Base-by-base conservation (phyloP, 2,888 invertebrate species). In the Galerucella calmariensis region DNA sequence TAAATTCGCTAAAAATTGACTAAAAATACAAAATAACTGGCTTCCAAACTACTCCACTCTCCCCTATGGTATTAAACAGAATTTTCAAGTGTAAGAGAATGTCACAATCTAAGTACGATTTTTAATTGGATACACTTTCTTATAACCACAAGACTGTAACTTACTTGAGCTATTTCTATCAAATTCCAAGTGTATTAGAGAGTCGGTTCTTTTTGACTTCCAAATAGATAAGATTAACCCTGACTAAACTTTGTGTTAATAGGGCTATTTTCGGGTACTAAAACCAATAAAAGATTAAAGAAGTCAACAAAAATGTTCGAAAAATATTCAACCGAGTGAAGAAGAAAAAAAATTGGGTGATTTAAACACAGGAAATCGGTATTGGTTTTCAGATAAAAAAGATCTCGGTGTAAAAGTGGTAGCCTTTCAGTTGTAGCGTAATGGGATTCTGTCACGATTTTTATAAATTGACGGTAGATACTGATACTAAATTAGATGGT, bases 171-270 rank as follows among this genome's bases (percentile, higher is more conserved):
- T 51, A 51, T n/a, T 51, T 51, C n/a, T n/a, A 51, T 8, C n/a
- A n/a, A 51, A n/a, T 14, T n/a, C 8, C 9, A 20, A 56, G 20
- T 20, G 9, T 8, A 56, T 20, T 20, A 20, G 20, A 10, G 8
- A 56, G 62, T 62, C 56, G 35, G 56, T n/a, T 41, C 56, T 56
- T 56, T 67, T 56, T 56, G 20, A 51, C n/a, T 11, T 56, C 56
- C 3, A 56, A 67, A 67, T 12, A 56, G 67, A 67, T 67, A 67
- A 67, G 67, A 67, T 67, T 67, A 67, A 67, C 35, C 48, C 48
- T n/a, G 58, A 62, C 35, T 46, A 14, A 20, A 62, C n/a, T 62
- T 35, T 35, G 35, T 62, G 56, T 67, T 67, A 67, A 67, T 67
- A 67, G 67, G 53, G 58, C 24, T 67, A 67, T 67, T 67, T 67